Percentiles rank a stretch among this genome's conserved stretches.
Evolutionary conservation across 2,888 invertebrate genomes (phyloP).

Genomic region (Andrena fulva): DNA sequence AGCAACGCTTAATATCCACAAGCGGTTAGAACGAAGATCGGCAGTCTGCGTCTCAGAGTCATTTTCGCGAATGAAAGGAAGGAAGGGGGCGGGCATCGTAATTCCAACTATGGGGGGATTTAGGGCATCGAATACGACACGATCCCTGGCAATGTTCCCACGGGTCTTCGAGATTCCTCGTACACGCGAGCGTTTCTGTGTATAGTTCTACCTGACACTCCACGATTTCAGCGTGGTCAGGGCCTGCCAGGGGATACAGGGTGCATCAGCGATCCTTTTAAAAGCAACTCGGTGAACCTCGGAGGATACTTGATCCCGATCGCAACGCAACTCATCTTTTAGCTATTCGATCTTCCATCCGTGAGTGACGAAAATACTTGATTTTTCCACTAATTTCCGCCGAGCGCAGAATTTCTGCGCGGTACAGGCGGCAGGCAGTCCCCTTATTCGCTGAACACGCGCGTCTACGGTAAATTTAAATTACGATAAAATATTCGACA

Average conservation of each 20-base stretch:
- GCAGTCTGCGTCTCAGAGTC: not conserved
- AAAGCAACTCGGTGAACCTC: constrained; percentile 22
- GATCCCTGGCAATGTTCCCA: constrained; percentile 62
- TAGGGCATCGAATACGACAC: constrained; percentile 32
- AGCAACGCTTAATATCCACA: no score
- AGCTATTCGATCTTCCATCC: not conserved
- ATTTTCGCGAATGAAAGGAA: not conserved
- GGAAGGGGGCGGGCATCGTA: constrained; percentile 2
- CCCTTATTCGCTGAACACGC: not conserved
- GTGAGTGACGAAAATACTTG: no score
- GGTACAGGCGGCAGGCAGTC: not conserved
- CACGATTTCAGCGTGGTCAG: constrained; percentile 59
- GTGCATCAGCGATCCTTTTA: constrained; percentile 30
- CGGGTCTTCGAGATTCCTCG: constrained; percentile 64
- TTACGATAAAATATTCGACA: constrained; percentile 43
- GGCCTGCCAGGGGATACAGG: constrained; percentile 45
- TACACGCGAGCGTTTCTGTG: constrained; percentile 61
- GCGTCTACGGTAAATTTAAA: constrained; percentile 26
- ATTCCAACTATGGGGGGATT: constrained; percentile 31
- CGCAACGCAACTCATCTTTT: not conserved
- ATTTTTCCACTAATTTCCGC: not conserved
- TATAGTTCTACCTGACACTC: constrained; percentile 53
- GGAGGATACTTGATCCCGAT: not conserved
- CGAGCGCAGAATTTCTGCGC: not conserved
- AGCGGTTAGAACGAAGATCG: no score